Percentiles rank a stretch among this genome's conserved stretches.
Evolutionary conservation across 2,797 vertebrate genomes (phyloP).

Genomic region (Xiphorhynchus erythropygius): DNA sequence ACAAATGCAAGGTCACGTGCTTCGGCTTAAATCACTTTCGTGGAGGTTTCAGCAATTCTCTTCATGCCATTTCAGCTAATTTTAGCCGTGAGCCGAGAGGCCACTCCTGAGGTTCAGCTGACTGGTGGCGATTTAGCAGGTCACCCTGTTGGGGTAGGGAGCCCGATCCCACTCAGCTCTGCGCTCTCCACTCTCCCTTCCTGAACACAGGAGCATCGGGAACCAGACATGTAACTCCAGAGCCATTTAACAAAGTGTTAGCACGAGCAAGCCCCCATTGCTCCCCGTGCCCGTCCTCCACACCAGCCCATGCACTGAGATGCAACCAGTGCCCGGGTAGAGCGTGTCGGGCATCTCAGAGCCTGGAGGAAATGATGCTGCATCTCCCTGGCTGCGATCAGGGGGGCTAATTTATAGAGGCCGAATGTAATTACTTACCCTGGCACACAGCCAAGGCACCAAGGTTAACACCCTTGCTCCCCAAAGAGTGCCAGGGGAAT

Average conservation of each 20-base stretch:
- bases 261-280: background rate
- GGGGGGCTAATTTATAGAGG: background rate
- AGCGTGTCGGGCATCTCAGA: rapidly evolving
- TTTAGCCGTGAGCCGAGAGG: conserved; percentile 41
- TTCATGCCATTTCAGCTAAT: conserved; percentile 56
- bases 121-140: conserved; percentile 47
- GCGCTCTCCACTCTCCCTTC: background rate
- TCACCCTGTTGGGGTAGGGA: background rate
- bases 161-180: background rate
- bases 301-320: rapidly evolving
- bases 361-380: background rate
- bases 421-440: conserved; percentile 15
- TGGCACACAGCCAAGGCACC: conserved; percentile 25
- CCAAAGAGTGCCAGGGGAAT: background rate
- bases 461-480: conserved; percentile 40
- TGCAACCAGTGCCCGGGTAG: background rate
- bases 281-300: rapidly evolving
- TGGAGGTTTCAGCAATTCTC: conserved; percentile 53
- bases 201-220: rapidly evolving
- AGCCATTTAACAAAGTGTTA: background rate
- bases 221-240: background rate
- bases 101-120: background rate
- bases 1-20: conserved; percentile 40
- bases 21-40: conserved; percentile 18
- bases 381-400: background rate